Percentiles rank a stretch among this genome's conserved stretches.
These are phyloP conservation scores for Eulacestoma nigropectus DNA, from an alignment of 2,113 vertebrate species.

Conservation along the genomic window DNA sequence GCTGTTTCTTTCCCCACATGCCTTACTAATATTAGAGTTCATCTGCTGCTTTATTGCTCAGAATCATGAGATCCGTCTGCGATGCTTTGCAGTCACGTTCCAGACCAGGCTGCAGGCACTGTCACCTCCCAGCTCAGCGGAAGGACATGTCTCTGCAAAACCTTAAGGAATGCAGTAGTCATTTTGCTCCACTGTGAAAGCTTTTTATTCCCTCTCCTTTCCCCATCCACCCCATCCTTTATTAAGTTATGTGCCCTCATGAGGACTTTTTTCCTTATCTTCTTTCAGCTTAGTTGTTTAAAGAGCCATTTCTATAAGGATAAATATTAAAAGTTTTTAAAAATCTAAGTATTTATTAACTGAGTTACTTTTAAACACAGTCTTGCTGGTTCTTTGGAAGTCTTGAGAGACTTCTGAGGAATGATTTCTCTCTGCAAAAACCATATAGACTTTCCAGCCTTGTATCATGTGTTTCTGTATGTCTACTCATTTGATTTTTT, in stretches of 20 bases:
- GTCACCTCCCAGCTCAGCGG: neutral
- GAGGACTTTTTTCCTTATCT: neutral
- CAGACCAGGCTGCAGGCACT: neutral
- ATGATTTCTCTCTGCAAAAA: neutral
- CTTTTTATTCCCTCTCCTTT: neutral
- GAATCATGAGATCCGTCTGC: neutral
- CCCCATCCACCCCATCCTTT: neutral
- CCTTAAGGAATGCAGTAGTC: neutral
- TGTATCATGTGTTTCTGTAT: neutral
- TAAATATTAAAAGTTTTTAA: neutral
- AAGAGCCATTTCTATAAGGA: neutral
- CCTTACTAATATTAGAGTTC: slow-evolving; percentile 31
- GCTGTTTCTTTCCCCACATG: neutral
- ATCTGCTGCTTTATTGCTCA: slow-evolving; percentile 9
- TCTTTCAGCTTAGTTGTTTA: neutral
- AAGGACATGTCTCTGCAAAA: neutral
- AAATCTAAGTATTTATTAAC: neutral
- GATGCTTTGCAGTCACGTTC: neutral
- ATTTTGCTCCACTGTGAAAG: neutral
- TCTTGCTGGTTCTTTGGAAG: neutral
- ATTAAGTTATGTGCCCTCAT: neutral
- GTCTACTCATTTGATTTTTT: neutral
- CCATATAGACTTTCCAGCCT: neutral
- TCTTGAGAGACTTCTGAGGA: neutral
- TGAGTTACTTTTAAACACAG: neutral